Evolutionary conservation across 2,113 vertebrate species (phyloP), one percentile per base, ranked within the genome.

Genomic region (Eretmochelys imbricata): DNA sequence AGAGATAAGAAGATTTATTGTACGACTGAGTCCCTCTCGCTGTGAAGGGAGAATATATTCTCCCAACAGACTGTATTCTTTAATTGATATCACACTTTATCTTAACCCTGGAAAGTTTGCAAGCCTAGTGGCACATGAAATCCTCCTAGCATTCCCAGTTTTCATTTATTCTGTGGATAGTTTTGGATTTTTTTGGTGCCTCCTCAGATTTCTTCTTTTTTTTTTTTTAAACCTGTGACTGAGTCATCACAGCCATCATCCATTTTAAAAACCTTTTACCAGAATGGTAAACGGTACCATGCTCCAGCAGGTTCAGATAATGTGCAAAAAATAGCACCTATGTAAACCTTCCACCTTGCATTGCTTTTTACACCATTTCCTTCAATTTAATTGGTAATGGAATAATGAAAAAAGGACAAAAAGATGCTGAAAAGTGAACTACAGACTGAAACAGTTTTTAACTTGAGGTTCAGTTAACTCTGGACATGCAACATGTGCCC

Each of bases 241-340:
- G 10, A 84, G 83, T 35, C 5, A 89, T 9, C 80, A 48, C 24
- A 90, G 1, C 54, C 5, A 25, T 51, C 1, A 2, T 80, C 65
- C 51, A 4, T 11, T 51, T 83, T 79, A 11, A 91, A 82, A 94
- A 50, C 6, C 2, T 78, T 50, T 9, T 49, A 53, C 27, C 8
- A 78, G 42, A 20, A 49, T 7, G 49, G 1, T 42, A 42, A 42
- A 42, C 42, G 5, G 42, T 42, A 51, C 62, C 8, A 79, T 6
- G 8, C 3, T 65, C 31, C 48, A 92, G 29, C 42, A 25, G 9
- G 4, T 11, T 69, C 75, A 85, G 69, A 80, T 35, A 54, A 22
- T 0, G 0, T 0, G 0, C 31, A 20, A 86, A 94, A 91, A 8
- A 1, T 5, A 31, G 13, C 5, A 53, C 12, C 17, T 62, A 24